These are phyloP conservation scores for Sanderia malayensis DNA, from an alignment of 30 jellyfish, hydroid and myxozoan genomes.

Conservation along the genomic window DNA sequence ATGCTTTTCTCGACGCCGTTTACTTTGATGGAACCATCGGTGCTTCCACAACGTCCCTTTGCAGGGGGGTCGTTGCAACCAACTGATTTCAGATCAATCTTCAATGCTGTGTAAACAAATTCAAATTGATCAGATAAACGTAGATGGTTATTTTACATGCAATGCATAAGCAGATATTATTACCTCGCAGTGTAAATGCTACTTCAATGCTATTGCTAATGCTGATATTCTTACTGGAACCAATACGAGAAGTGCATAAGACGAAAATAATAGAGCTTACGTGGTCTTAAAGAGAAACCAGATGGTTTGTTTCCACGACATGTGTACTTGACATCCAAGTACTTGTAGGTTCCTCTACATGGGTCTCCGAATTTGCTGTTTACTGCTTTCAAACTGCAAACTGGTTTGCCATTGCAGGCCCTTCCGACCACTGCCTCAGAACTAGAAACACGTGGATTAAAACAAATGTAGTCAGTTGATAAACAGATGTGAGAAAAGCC, in stretches of 20 bases:
- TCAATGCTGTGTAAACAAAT: slow-evolving; percentile 40
- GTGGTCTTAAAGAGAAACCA: slow-evolving; percentile 40
- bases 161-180: too few relatives aligned
- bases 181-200: too few relatives aligned
- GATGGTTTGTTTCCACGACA: slow-evolving; percentile 58
- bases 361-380: slow-evolving; percentile 62
- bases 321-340: slow-evolving; percentile 53
- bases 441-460: too few relatives aligned
- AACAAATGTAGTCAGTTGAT: too few relatives aligned
- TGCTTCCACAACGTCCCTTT: slow-evolving; percentile 56
- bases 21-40: slow-evolving; percentile 55
- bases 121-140: too few relatives aligned
- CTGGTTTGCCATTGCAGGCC: slow-evolving; percentile 42
- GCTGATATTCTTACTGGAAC: too few relatives aligned
- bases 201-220: too few relatives aligned
- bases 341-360: slow-evolving; percentile 55
- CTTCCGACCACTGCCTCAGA: slow-evolving; percentile 30
- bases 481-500: too few relatives aligned
- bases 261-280: too few relatives aligned
- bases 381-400: slow-evolving; percentile 25
- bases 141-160: too few relatives aligned
- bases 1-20: slow-evolving; percentile 56
- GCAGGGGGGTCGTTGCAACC: slow-evolving; percentile 69
- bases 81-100: slow-evolving; percentile 44
- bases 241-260: too few relatives aligned